phyloP scores from a whole-genome alignment of 2,113 vertebrate species.

The Pygoscelis antarcticus region DNA sequence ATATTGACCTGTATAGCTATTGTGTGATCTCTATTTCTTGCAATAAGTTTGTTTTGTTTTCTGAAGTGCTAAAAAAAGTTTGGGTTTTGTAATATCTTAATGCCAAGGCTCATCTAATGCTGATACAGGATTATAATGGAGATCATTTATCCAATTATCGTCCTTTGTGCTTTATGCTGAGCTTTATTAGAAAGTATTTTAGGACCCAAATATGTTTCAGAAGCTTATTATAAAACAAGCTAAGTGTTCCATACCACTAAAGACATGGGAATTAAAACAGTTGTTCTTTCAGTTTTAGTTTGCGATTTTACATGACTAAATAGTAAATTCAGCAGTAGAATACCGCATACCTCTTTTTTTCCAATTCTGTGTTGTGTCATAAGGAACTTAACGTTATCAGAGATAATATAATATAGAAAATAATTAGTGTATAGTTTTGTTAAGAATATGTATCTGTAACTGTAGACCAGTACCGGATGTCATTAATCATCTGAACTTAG shows the following conservation, averaged over 20 bases:
- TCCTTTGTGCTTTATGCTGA: background rate
- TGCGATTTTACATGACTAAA: background rate
- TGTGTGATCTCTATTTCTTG: background rate
- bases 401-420: background rate
- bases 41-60: background rate
- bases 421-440: background rate
- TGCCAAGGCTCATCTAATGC: background rate
- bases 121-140: background rate
- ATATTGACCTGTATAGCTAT: background rate
- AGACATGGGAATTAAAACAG: background rate
- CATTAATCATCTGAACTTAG: background rate
- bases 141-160: background rate
- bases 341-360: background rate
- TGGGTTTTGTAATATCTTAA: background rate
- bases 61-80: background rate
- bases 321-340: background rate
- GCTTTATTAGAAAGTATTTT: background rate
- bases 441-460: background rate
- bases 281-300: background rate
- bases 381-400: background rate
- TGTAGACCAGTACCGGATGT: background rate
- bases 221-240: background rate
- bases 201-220: background rate
- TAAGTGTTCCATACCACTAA: background rate
- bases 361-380: background rate